These are phyloP conservation scores for Etheostoma spectabile DNA, from an alignment of 2,113 vertebrate species.

Conservation along the genomic window DNA sequence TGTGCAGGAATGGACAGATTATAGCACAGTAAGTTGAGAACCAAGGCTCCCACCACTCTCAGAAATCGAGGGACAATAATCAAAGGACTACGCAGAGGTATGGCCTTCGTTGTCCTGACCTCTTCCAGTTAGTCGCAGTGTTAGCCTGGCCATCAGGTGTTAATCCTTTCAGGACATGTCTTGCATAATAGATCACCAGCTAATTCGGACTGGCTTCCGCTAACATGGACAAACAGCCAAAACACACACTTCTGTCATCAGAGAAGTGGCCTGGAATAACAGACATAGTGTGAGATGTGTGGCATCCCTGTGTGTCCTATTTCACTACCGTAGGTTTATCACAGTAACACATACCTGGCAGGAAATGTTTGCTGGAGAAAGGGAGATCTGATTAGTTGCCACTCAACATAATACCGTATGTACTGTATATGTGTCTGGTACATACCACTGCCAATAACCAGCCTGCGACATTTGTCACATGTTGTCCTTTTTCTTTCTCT, in stretches of 20 bases:
- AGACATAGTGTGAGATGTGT: constrained; percentile 39
- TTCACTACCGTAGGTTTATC: constrained; percentile 17
- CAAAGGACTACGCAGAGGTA: constrained; percentile 23
- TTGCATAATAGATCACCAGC: constrained; percentile 69
- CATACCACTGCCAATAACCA: not conserved
- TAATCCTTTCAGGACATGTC: constrained; percentile 78
- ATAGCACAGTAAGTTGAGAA: constrained; percentile 20
- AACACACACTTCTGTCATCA: constrained; percentile 51
- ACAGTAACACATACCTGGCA: constrained; percentile 5
- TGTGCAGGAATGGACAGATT: constrained; percentile 24
- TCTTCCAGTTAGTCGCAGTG: constrained; percentile 42
- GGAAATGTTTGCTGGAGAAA: constrained; percentile 15
- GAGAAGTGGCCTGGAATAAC: constrained; percentile 46
- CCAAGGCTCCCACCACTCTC: constrained; percentile 33
- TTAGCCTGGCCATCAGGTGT: constrained; percentile 54
- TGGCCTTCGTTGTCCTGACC: constrained; percentile 65
- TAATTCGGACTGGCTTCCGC: constrained; percentile 74
- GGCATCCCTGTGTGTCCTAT: constrained; percentile 18
- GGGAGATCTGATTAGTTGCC: not conserved
- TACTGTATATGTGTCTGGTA: not conserved
- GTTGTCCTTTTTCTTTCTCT: not conserved
- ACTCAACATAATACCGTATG: not conserved
- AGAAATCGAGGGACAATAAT: constrained; percentile 30
- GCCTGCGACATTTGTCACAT: not conserved
- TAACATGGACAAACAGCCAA: constrained; percentile 51